A percentile compares a stretch with the other conserved stretches of the same genome.
Evolutionary conservation across 2,888 invertebrate genomes (phyloP).

Genomic region (Ellobium chinense): DNA sequence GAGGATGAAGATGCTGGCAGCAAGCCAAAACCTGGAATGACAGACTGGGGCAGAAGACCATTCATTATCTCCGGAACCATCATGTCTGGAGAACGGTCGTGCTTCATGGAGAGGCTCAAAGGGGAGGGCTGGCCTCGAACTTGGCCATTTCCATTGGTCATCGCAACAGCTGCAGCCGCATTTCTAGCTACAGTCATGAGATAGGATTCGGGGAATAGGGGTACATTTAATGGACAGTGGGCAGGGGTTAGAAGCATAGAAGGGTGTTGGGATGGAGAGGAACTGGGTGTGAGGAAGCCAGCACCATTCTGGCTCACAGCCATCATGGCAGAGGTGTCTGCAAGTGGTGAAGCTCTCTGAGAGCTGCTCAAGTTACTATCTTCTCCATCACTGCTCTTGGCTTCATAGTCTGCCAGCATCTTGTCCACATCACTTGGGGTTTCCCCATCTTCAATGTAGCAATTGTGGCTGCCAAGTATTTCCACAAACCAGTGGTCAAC

Average conservation of each 20-base stretch:
- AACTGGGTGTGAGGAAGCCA: slow-evolving; percentile 32
- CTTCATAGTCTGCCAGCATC: slow-evolving; percentile 48
- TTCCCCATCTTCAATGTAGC: slow-evolving; percentile 47
- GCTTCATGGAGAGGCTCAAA: slow-evolving; percentile 39
- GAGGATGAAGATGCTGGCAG: slow-evolving; percentile 17
- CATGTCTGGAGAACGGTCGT: slow-evolving; percentile 25
- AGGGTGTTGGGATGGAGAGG: not conserved
- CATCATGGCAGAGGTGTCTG: slow-evolving; percentile 36
- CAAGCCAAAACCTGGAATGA: slow-evolving; percentile 31
- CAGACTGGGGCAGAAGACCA: slow-evolving; percentile 26
- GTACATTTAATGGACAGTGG: slow-evolving; percentile 50
- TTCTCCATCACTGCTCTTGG: slow-evolving; percentile 41
- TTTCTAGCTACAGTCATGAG: slow-evolving; percentile 46
- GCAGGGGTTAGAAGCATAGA: slow-evolving; percentile 35
- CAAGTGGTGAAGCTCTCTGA: slow-evolving; percentile 41
- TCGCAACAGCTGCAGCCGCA: slow-evolving; percentile 40
- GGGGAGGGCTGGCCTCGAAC: slow-evolving; percentile 47
- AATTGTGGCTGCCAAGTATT: slow-evolving; percentile 68
- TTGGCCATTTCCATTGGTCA: slow-evolving; percentile 17
- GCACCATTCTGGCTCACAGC: slow-evolving; percentile 40
- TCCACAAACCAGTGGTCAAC: slow-evolving; percentile 74
- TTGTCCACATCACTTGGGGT: slow-evolving; percentile 38
- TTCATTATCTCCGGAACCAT: slow-evolving; percentile 34
- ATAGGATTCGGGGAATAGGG: slow-evolving; percentile 53
- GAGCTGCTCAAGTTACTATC: slow-evolving; percentile 21